Conservation (phyloP, 2,797 vertebrate genomes). For the Glyptemys insculpta region DNA sequence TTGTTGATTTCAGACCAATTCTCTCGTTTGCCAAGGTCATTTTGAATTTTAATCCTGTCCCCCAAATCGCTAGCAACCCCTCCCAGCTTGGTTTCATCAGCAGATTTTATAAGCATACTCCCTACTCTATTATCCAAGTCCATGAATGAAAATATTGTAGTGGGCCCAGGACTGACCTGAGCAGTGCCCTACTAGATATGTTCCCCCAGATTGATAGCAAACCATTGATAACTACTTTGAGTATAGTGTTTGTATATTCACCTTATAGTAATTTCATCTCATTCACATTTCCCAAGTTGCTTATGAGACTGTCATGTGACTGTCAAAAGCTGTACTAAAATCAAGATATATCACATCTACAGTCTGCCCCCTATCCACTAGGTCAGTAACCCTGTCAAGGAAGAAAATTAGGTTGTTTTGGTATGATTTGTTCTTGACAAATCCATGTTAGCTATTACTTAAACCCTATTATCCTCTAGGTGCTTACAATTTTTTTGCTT, state of each 20-base stretch:
- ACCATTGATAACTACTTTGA: neutral
- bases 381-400: neutral
- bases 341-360: neutral
- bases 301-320: neutral
- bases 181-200: neutral
- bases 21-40: neutral
- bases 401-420: neutral
- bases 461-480: neutral
- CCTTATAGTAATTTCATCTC: neutral
- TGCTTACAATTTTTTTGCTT: neutral
- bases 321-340: neutral
- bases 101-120: neutral
- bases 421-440: neutral
- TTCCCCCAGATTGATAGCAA: neutral
- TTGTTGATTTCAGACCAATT: neutral
- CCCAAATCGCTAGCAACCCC: neutral
- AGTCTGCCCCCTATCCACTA: neutral
- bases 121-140: neutral
- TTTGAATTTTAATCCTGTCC: neutral
- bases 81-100: neutral
- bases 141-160: neutral
- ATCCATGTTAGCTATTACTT: neutral
- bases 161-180: neutral
- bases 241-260: neutral
- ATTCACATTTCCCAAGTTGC: neutral